Base-by-base conservation (phyloP, 2,113 vertebrate genomes). In the Rhinogobius similis region DNA sequence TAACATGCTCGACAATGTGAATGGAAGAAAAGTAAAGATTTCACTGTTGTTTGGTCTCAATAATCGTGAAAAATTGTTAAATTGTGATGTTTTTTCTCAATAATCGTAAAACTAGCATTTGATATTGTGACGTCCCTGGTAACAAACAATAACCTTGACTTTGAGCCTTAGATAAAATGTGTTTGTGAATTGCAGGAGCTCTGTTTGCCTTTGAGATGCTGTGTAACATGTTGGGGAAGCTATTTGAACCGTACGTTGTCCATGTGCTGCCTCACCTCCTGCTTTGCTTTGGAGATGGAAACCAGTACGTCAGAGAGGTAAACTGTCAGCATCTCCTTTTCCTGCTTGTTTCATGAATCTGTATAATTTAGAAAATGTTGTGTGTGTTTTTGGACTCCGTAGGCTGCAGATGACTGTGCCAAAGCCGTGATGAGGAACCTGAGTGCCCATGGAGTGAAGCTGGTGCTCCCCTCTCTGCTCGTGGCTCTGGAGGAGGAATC, bases 171-270 rank as follows among this genome's bases (percentile, higher is more conserved):
- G n/a, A 8, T 58, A 29, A 6, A 5, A 3, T 20, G 5, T 59
- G 0, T n/a, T 61, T n/a, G 9, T 61, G 20, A 66, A 23, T 78
- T 70, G 0, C 75, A 99, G 98, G 98, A 53, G 93, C 98, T 11
- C 91, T 99, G 68, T 99, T 99, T 93, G 96, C 97, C 62, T 99
- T 99, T 0, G 98, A 99, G 93, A 99, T 99, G 98, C 93, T 99
- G 65, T 99, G 98, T 68, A 97, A 94, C 89, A 99, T 98, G 98
- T 89, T 99, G 67, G 98, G 98, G 66, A 99, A 99, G 89, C 93
- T 99, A 38, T 99, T 99, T 61, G 98, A 99, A 86, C 98, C 97
- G 0, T 99, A 99, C 0, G 97, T 99, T 78, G 98, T 99, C 61
- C 98, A 99, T 0, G 97, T 99, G 29, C 89, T 99, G 50, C 98